phyloP scores from a whole-genome alignment of 2,113 vertebrate genomes.

The Cottus gobio region DNA sequence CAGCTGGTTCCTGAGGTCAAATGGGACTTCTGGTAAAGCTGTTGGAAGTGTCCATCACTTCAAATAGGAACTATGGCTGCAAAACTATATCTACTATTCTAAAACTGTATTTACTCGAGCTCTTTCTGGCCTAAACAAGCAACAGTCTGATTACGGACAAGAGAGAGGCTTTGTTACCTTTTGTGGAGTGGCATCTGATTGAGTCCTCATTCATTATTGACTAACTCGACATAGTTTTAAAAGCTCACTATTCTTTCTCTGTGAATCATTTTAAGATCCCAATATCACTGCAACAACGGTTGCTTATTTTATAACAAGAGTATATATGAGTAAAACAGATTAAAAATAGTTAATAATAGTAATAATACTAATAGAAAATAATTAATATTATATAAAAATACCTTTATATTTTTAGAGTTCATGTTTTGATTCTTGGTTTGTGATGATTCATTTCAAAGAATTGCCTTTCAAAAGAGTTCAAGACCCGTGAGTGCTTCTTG shows the following conservation, averaged over 20 bases:
- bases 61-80: background rate
- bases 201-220: background rate
- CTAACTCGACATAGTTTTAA: background rate
- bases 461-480: background rate
- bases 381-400: background rate
- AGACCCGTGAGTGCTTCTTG: background rate
- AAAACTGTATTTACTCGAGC: background rate
- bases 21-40: background rate
- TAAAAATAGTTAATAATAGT: too few relatives aligned
- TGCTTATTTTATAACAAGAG: background rate
- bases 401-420: too few relatives aligned
- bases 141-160: background rate
- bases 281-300: too few relatives aligned
- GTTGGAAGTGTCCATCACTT: conserved; percentile 9
- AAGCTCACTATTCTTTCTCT: background rate
- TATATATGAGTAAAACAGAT: background rate
- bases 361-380: background rate
- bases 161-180: background rate
- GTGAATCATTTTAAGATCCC: background rate
- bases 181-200: background rate
- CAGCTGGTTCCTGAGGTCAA: conserved; percentile 5
- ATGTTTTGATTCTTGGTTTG: background rate
- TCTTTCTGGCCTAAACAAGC: background rate
- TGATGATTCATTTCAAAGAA: background rate
- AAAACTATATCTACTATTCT: too few relatives aligned